A percentile compares a stretch with the other conserved stretches of the same genome.
These are phyloP conservation scores for Leptinotarsa rubiginosa DNA, from an alignment of 2,888 invertebrate species.

Conservation along the genomic window DNA sequence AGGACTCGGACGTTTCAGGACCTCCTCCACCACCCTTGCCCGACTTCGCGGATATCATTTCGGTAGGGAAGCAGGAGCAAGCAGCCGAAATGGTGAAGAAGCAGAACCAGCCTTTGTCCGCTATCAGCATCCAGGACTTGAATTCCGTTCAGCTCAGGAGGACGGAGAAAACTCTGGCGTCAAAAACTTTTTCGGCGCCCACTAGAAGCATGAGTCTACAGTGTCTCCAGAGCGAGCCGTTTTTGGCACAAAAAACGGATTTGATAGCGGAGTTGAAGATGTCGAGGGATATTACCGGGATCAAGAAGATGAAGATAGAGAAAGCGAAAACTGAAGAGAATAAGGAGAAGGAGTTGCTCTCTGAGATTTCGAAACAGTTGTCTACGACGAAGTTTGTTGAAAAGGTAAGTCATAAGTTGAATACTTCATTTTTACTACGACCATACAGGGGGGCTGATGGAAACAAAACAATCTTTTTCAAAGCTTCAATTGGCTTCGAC, in stretches of 20 bases:
- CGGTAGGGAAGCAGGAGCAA: conserved; percentile 37
- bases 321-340: conserved; percentile 86
- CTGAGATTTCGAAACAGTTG: conserved; percentile 87
- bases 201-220: conserved; percentile 82
- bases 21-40: conserved; percentile 69
- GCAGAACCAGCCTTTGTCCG: conserved; percentile 82
- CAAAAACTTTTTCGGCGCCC: conserved; percentile 86
- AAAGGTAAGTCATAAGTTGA: conserved; percentile 73
- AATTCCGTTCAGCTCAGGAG: conserved; percentile 85
- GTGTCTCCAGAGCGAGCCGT: conserved; percentile 78
- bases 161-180: conserved; percentile 79
- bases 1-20: conserved; percentile 55
- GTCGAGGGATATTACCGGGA: conserved; percentile 93
- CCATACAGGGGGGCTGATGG: no score
- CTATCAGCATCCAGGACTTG: conserved; percentile 88
- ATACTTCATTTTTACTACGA: no score
- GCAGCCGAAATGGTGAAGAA: conserved; percentile 64
- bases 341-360: conserved; percentile 84
- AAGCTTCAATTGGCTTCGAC: no score
- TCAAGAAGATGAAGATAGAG: conserved; percentile 92
- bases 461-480: no score
- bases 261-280: conserved; percentile 92
- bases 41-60: conserved; percentile 8
- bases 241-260: conserved; percentile 83
- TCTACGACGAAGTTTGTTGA: conserved; percentile 89